Percentiles rank a stretch among this genome's conserved stretches.
Evolutionary conservation across 2,888 invertebrate genomes (phyloP).

Genomic region (Xanthorhoe spadicearia): DNA sequence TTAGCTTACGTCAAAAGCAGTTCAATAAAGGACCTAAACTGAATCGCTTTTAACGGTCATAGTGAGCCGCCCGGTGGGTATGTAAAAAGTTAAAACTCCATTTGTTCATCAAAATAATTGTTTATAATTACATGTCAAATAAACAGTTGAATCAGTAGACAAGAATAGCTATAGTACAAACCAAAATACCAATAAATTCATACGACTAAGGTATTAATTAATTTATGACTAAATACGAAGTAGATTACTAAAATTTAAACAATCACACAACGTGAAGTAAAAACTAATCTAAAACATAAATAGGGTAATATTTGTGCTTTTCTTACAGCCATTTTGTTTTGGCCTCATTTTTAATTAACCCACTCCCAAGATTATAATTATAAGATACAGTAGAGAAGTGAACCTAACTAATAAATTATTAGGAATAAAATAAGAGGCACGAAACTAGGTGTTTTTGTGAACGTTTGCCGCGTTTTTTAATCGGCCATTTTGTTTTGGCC

Average conservation of each 20-base stretch:
- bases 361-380: conserved; percentile 1
- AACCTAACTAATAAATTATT: conserved; percentile 1
- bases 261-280: conserved; percentile 28
- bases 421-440: background rate
- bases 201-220: conserved; percentile 15
- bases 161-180: conserved; percentile 20
- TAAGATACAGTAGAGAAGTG: background rate
- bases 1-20: too few relatives aligned
- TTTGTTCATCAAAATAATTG: conserved; percentile 15
- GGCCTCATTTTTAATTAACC: background rate
- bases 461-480: background rate
- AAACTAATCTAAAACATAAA: conserved; percentile 50
- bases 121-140: conserved; percentile 22
- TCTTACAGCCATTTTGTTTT: conserved; percentile 11
- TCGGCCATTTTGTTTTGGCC: conserved; percentile 13
- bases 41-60: too few relatives aligned
- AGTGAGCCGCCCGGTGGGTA: too few relatives aligned
- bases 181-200: conserved; percentile 21
- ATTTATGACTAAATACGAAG: conserved; percentile 28
- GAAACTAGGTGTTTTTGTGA: background rate
- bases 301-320: conserved; percentile 27
- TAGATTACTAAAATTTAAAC: conserved; percentile 30
- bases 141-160: conserved; percentile 15
- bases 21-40: too few relatives aligned
- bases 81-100: too few relatives aligned